A percentile compares a stretch with the other conserved stretches of the same genome.
Conservation (phyloP, 2,113 vertebrate species). For the Steatornis caripensis region DNA sequence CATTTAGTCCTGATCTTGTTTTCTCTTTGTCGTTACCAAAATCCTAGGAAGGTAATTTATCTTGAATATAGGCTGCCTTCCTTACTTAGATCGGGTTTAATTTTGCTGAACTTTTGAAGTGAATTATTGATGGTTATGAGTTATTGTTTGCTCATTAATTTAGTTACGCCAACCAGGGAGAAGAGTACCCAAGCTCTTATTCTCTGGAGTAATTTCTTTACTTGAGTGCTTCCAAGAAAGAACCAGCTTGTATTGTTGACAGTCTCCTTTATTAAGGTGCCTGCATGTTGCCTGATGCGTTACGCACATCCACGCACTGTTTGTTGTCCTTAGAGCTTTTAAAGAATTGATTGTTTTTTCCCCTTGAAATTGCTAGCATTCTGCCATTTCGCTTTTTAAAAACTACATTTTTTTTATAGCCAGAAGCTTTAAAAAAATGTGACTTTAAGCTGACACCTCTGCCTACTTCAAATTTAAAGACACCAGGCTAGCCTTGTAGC, state of each 20-base stretch:
- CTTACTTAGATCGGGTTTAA: neutral
- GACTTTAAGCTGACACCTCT: neutral
- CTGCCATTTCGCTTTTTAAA: neutral
- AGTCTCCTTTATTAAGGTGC: neutral
- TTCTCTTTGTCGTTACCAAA: neutral
- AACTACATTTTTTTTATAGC: neutral
- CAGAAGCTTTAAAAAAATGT: neutral
- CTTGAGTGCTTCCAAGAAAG: conserved; percentile 18
- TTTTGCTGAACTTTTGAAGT: neutral
- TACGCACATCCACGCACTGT: neutral
- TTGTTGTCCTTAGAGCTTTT: neutral
- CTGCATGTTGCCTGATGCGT: neutral
- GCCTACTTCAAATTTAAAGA: neutral
- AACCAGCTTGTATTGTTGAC: neutral
- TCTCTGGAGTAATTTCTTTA: conserved; percentile 20
- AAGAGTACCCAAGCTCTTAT: neutral
- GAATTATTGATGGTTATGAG: neutral
- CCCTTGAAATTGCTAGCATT: neutral
- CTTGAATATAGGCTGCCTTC: neutral
- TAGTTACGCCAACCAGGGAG: neutral
- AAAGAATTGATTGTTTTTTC: neutral
- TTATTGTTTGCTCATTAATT: conserved; percentile 23
- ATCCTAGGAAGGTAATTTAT: neutral
- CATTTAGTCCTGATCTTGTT: neutral
- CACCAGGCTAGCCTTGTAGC: neutral